Evolutionary conservation across 1,140 invertebrate species (phyloP), one percentile per base, ranked within the genome.

Genomic region (Metaphire vulgaris): DNA sequence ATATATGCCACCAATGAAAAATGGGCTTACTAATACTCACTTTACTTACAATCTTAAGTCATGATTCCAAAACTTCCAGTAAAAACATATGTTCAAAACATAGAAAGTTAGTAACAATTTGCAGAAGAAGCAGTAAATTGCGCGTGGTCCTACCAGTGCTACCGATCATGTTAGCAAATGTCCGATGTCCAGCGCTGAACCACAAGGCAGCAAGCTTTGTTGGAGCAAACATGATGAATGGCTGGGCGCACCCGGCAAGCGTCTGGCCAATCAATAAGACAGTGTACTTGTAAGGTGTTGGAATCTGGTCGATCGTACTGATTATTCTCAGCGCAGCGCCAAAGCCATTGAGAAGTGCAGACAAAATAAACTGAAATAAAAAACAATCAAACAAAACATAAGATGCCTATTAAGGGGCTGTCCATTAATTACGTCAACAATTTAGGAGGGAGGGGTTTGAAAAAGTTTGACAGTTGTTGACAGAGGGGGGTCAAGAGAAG

Each of bases 171-270:
- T 83, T 88, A n/a, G 87, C 85, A 68, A 86, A 76, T 21, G 86
- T 84, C 71, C 87, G 74, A 77, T 87, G 83, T 56, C 82, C 79
- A 26, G 84, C 83, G 1, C 83, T 80, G 81, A 88, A 88, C 87
- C 87, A 88, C 32, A 86, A 69, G 26, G 85, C 86, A 1, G 87
- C 87, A 56, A 87, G 81, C 79, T 87, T 88, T 15, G 87, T 87
- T 16, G 81, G 84, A 33, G 85, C 83, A 81, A 87, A 87, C 80
- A 88, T 82, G 2, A 86, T 80, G 81, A 88, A 87, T 6, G 87
- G 83, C 73, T 88, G 87, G 21, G 86, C 85, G 79, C 83, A 83
- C 0, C 84, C 87, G 64, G 85, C 83, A 64, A 88, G 67, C 6
- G 80, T 79, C 81, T 88, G 86, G 29, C 87, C 88, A 14, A 78